Evolutionary conservation across 2,888 invertebrate species (phyloP).

Genomic region (Gymnocheta viridis): DNA sequence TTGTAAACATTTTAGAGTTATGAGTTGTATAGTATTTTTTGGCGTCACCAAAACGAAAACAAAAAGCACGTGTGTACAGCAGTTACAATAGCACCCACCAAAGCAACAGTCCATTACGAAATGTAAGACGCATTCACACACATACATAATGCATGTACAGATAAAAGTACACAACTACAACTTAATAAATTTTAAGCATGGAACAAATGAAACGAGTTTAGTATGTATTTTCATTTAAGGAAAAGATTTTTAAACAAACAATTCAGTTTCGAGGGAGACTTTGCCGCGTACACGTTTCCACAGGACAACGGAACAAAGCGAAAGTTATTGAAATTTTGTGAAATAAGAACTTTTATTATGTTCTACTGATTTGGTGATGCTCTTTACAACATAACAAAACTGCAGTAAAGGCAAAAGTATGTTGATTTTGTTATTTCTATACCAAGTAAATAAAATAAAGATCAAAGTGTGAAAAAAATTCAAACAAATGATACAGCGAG

Average conservation of each 20-base stretch:
- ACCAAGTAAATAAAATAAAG: conserved; percentile 3
- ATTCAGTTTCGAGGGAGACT: conserved; percentile 72
- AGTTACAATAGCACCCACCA: conserved; percentile 4
- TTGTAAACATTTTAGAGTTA: conserved; percentile 38
- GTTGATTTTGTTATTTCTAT: neutral
- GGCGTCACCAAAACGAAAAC: conserved; percentile 28
- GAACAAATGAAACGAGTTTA: conserved; percentile 5
- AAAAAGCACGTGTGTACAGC: conserved; percentile 56
- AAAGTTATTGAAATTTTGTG: neutral
- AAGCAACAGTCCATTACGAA: neutral
- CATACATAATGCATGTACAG: neutral
- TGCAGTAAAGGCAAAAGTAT: conserved; percentile 1
- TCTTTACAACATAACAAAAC: conserved; percentile 7
- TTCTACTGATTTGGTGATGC: neutral
- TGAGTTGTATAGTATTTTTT: neutral
- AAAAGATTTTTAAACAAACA: conserved; percentile 62
- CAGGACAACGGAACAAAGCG: conserved; percentile 34
- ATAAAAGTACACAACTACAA: neutral
- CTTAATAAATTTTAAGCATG: neutral
- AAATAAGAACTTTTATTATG: neutral
- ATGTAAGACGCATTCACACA: neutral
- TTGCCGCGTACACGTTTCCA: conserved; percentile 48
- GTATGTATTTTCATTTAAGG: conserved; percentile 49
- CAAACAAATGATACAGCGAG: neutral
- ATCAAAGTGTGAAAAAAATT: conserved; percentile 19